These are phyloP conservation scores for Tragelaphus imberbis DNA, from an alignment of 2,113 vertebrate genomes.

Conservation along the genomic window DNA sequence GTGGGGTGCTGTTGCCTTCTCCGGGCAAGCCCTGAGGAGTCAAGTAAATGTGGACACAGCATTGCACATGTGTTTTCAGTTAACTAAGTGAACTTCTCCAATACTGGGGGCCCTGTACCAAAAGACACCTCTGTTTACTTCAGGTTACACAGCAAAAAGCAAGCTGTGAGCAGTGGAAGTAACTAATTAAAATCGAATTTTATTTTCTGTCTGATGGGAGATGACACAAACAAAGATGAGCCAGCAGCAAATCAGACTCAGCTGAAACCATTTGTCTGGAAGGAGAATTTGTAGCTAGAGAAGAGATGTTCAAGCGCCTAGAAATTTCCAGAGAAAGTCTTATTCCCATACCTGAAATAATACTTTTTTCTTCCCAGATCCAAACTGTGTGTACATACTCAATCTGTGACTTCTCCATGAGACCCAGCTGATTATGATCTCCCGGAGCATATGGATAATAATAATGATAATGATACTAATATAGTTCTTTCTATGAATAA, in stretches of 20 bases:
- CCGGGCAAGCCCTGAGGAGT: neutral
- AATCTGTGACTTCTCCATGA: neutral
- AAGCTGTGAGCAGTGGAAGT: neutral
- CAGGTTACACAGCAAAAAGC: neutral
- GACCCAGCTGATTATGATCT: neutral
- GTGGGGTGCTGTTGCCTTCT: no score
- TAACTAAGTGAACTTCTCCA: neutral
- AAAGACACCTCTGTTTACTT: neutral
- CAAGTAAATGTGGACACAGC: neutral
- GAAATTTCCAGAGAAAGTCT: neutral
- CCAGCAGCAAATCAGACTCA: neutral
- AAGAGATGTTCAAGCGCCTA: neutral
- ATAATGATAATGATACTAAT: neutral
- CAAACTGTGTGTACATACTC: neutral
- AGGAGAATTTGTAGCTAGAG: neutral
- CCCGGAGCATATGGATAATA: neutral
- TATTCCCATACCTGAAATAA: neutral
- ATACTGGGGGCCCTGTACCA: accelerated
- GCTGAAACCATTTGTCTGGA: neutral
- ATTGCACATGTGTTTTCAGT: neutral
- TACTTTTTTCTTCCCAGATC: neutral
- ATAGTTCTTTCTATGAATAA: neutral
- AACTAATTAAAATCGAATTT: neutral
- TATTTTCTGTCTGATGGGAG: neutral
- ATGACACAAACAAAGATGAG: neutral